Evolutionary conservation across 2,113 vertebrate genomes (phyloP), one percentile per base, ranked within the genome.

Genomic region (Manacus vitellinus): DNA sequence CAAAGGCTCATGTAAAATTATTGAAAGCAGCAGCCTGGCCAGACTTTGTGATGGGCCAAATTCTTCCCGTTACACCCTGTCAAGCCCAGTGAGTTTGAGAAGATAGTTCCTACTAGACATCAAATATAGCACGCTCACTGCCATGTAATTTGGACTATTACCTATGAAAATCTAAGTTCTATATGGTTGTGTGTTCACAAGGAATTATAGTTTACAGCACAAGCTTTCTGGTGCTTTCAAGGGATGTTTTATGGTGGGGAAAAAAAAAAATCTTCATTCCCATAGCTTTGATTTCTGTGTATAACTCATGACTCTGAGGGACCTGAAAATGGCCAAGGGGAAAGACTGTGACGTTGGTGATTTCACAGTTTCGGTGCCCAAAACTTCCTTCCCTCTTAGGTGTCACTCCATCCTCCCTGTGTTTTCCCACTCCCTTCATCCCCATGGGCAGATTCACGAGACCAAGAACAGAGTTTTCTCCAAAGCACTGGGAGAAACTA

Each of bases 61-160:
- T 92, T 93, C 77, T 96, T 82, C 37, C 49, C 51, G 39, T 85
- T 91, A 92, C 58, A 94, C 41, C 47, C 47, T 68, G 81, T 47
- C 68, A 91, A 85, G 23, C 17, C 47, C 35, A 68, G 31, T 46
- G 76, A 92, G 52, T 76, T 75, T 84, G 65, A 52, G 73, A 85
- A 94, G 74, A 58, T 72, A 44, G 58, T 46, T 90, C 9, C 72
- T 92, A 30, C 44, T 35, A 71, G 44, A 54, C 37, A 25, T 24
- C 84, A 65, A 70, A 58, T 92, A 79, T 88, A 61, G 12, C 16
- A 4, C n/a, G 66, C 21, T 46, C 28, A 9, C 47, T 77, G 39
- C 44, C 28, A 9, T 52, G 10, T 72, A 59, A 30, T 56, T 92
- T 96, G 94, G 63, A 70, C 63, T 88, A 10, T 49, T 85, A n/a